Base-by-base conservation (phyloP, 2,888 invertebrate genomes). In the Scaptomyza tumidula region DNA sequence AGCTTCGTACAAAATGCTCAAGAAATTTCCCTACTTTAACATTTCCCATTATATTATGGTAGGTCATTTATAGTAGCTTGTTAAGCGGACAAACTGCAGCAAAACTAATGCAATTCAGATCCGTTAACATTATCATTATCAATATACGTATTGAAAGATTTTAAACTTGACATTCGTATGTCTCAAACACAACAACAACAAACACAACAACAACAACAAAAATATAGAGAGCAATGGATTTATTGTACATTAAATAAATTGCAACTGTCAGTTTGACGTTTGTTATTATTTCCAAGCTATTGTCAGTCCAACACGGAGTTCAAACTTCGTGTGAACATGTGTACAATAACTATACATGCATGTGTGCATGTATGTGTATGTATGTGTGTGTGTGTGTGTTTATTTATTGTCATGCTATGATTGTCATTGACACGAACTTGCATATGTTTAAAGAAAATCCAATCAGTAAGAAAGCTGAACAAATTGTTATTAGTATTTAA, bases 131-230 rank as follows among this genome's bases (percentile, higher is more conserved):
- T 35, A 33, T 41, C 19, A 31, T 35, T 45, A 46, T 37, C 16
- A 35, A 35, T 37, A 35, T 5, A n/a, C n/a, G 13, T 50, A 27
- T 9, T 10, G 7, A 16, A 27, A 13, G 48, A 31, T 37, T 50
- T 54, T 37, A 62, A 71, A 71, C 74, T 77, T 76, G 72, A 76
- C 73, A 75, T 73, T 73, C 73, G 59, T 45, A n/a, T 58, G 61
- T 53, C 35, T 33, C 19, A 37, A 33, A 19, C 13, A 29, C 31
- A 37, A 43, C 45, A 52, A 52, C 50, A 43, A 46, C 44, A 43
- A 13, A 0, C 2, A 33, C 0, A 33, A 24, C 31, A 37, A 43
- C 45, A 52, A 48, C 45, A 43, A 46, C 39, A 43, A 13, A 3
- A 10, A 33, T 1, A 33, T 27, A 33, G 37, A 49, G 44, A n/a